These are phyloP conservation scores for Hyalella azteca DNA, from an alignment of 2,888 invertebrate species.

Conservation along the genomic window DNA sequence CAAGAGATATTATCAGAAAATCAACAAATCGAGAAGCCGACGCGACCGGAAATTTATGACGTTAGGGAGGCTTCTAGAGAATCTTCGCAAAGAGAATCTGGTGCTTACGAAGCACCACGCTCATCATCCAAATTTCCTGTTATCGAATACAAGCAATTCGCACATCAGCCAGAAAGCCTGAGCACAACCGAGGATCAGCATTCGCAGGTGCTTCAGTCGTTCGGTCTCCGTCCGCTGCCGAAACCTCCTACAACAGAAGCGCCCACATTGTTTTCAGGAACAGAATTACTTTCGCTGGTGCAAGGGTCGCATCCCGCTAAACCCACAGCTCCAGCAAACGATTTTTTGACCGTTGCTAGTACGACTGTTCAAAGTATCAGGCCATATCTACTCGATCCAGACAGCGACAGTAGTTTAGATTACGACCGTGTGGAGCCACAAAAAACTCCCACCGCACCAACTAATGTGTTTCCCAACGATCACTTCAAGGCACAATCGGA, in stretches of 20 bases:
- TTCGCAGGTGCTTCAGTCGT: not conserved
- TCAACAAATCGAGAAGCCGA: too few relatives aligned
- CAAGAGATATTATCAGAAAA: too few relatives aligned
- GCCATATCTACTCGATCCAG: not conserved
- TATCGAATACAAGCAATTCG: slow-evolving; percentile 7
- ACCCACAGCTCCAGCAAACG: not conserved
- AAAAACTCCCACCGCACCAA: too few relatives aligned
- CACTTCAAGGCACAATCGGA: not conserved
- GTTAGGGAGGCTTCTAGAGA: too few relatives aligned
- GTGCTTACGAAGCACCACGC: too few relatives aligned
- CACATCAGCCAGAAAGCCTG: not conserved
- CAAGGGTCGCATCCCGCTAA: not conserved
- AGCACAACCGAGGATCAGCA: not conserved
- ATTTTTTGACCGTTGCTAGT: not conserved
- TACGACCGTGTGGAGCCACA: not conserved
- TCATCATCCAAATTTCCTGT: too few relatives aligned
- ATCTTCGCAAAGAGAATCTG: too few relatives aligned
- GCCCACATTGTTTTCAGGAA: not conserved
- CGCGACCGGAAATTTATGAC: too few relatives aligned
- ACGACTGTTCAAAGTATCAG: not conserved
- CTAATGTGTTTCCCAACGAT: too few relatives aligned
- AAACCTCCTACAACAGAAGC: not conserved
- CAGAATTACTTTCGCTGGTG: not conserved
- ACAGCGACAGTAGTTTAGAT: not conserved
- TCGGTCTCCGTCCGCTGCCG: slow-evolving; percentile 1